Conservation (phyloP, 2,888 invertebrate genomes). For the Orchestes rusci region DNA sequence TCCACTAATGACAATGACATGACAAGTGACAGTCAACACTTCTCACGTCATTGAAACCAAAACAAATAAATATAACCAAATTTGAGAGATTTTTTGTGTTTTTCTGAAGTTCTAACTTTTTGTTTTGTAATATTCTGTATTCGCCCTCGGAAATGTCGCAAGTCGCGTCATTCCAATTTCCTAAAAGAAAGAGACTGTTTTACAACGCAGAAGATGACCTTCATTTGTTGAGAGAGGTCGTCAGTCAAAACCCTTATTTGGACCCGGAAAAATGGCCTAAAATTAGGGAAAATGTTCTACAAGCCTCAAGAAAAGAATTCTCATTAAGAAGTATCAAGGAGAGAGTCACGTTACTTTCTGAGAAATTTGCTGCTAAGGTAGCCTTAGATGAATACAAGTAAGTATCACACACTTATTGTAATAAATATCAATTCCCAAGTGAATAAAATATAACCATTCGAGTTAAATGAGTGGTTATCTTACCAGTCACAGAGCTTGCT, state of each 20-base stretch:
- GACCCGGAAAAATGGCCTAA: neutral
- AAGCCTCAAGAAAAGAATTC: neutral
- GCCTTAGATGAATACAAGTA: neutral
- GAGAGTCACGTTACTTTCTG: neutral
- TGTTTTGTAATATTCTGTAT: no score
- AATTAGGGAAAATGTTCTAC: neutral
- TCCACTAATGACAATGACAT: no score
- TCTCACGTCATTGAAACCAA: no score
- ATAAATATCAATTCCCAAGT: no score
- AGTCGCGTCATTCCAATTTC: neutral
- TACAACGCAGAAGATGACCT: neutral
- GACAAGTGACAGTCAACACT: no score
- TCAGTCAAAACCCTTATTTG: neutral
- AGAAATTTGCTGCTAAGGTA: neutral
- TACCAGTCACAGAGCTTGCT: neutral
- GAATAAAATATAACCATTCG: neutral
- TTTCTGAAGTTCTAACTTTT: no score
- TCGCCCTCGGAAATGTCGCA: no score
- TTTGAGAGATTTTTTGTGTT: no score
- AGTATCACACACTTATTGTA: no score
- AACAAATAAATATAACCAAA: no score
- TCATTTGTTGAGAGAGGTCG: neutral
- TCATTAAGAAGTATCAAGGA: neutral
- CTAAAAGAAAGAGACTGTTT: neutral
- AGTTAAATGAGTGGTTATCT: neutral